These are phyloP conservation scores for Neofelis nebulosa DNA, from an alignment of 2,113 vertebrate genomes.

Conservation along the genomic window DNA sequence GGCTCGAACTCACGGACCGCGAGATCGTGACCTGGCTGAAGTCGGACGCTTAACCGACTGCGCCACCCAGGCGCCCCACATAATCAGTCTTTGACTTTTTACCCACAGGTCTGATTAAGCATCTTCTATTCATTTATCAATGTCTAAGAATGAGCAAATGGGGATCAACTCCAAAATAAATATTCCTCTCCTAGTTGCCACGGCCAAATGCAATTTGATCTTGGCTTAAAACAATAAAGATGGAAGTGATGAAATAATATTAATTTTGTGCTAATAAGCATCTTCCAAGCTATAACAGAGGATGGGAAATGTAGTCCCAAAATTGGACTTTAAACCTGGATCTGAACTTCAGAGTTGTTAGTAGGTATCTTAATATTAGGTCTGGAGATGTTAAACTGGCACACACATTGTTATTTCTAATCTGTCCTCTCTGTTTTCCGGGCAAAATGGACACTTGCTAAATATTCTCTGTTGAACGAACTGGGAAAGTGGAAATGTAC, in stretches of 20 bases:
- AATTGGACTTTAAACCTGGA: neutral
- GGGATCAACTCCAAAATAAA: neutral
- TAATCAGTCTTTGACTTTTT: neutral
- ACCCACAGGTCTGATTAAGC: neutral
- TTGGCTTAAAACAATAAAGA: conserved; percentile 5
- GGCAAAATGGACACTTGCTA: conserved; percentile 6
- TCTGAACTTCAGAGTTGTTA: neutral
- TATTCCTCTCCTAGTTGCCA: neutral
- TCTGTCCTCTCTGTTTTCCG: neutral
- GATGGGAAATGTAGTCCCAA: neutral
- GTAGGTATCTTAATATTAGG: neutral
- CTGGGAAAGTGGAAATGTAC: neutral
- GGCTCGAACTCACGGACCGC: no score
- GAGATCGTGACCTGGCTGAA: no score
- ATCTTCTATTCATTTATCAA: neutral
- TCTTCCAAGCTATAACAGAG: neutral
- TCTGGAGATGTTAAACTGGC: neutral
- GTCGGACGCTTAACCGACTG: no score
- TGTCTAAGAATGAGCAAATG: neutral
- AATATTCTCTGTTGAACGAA: conserved; percentile 6
- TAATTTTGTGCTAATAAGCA: neutral
- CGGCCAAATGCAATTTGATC: neutral
- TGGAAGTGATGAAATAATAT: neutral
- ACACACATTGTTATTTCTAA: neutral
- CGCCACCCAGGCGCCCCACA: no score